Conservation (phyloP, 2,888 invertebrate genomes). For the Pammene fasciana region DNA sequence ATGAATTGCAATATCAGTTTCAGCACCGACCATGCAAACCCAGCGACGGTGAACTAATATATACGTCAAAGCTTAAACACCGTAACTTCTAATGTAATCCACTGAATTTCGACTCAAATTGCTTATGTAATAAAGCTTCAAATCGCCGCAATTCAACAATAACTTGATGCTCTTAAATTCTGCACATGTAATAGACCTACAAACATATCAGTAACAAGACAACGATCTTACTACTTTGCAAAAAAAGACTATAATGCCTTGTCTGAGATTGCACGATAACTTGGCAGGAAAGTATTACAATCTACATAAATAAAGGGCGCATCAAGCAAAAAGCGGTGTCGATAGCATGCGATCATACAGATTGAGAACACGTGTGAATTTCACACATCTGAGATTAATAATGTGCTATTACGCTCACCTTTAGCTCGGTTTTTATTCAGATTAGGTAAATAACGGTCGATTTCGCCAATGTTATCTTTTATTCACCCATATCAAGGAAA, state of each 20-base stretch:
- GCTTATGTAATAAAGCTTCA: not conserved
- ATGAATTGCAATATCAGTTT: slow-evolving; percentile 30
- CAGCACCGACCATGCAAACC: slow-evolving; percentile 8
- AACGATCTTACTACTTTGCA: not conserved
- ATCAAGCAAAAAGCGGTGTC: slow-evolving; percentile 32
- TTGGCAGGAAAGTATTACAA: slow-evolving; percentile 15
- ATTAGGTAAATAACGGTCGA: too few species aligned
- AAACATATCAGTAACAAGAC: slow-evolving; percentile 1
- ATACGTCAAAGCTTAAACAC: not conserved
- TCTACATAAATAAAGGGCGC: slow-evolving; percentile 39
- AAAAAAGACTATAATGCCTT: slow-evolving; percentile 13
- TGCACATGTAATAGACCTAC: not conserved
- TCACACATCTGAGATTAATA: slow-evolving; percentile 26
- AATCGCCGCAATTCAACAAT: not conserved
- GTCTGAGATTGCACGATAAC: slow-evolving; percentile 3
- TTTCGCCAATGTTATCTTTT: too few species aligned
- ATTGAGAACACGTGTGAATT: slow-evolving; percentile 36
- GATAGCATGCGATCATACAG: slow-evolving; percentile 38
- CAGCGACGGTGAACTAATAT: slow-evolving; percentile 21
- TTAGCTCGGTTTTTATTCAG: not conserved
- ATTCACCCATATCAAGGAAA: too few species aligned
- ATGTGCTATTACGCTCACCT: slow-evolving; percentile 22
- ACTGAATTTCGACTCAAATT: not conserved
- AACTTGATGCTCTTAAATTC: not conserved
- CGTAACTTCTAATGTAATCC: not conserved